phyloP scores from a whole-genome alignment of 2,888 invertebrate genomes.

The Junonia oenone region DNA sequence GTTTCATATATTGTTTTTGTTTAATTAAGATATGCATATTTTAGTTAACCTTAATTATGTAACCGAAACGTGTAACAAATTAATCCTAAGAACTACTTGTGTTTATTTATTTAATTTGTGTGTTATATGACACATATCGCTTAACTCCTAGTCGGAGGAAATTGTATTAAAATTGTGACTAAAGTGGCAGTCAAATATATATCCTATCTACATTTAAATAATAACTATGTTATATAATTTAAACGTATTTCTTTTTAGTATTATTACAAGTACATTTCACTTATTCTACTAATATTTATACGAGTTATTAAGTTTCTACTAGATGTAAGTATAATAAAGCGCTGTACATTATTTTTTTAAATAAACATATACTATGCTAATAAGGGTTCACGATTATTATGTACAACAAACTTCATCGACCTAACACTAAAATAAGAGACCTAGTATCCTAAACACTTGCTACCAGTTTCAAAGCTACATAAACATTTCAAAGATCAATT shows the following conservation, averaged over 20 bases:
- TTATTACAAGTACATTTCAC: constrained; percentile 19
- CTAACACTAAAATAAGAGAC: constrained; percentile 1
- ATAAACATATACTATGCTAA: constrained; percentile 8
- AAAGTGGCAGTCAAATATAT: constrained; percentile 26
- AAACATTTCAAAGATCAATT: constrained; percentile 3
- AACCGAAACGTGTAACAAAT: constrained; percentile 8
- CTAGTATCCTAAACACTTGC: background rate
- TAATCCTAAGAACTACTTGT: constrained; percentile 9
- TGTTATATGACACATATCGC: constrained; percentile 12
- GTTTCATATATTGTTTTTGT: constrained; percentile 1
- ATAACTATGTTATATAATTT: constrained; percentile 13
- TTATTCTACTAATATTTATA: constrained; percentile 12
- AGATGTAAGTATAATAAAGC: constrained; percentile 18
- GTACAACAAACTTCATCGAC: constrained; percentile 20
- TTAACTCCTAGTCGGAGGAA: constrained; percentile 2
- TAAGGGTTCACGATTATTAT: constrained; percentile 17
- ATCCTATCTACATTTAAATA: constrained; percentile 14
- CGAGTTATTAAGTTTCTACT: constrained; percentile 21
- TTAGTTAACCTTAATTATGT: constrained; percentile 4
- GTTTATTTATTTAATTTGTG: constrained; percentile 7
- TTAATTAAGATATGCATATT: constrained; percentile 9
- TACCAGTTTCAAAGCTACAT: constrained; percentile 12
- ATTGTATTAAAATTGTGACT: constrained; percentile 24
- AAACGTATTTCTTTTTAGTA: constrained; percentile 4
- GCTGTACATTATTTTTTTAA: constrained; percentile 23